phyloP scores from a whole-genome alignment of 2,797 vertebrate genomes.

The Urocyon cinereoargenteus region DNA sequence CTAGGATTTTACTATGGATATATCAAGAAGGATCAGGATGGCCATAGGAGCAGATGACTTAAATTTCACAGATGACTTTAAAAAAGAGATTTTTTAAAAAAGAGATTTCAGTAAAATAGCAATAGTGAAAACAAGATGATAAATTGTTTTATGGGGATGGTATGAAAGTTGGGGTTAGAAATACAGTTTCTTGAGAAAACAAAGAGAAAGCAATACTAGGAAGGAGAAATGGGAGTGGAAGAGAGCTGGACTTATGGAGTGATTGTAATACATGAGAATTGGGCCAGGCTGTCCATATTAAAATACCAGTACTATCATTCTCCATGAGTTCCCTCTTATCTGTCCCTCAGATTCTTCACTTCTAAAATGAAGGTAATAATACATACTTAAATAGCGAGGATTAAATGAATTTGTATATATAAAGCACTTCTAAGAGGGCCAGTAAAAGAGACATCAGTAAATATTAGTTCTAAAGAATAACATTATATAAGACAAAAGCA shows the following conservation, averaged over 20 bases:
- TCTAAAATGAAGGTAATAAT: neutral
- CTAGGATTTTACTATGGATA: neutral
- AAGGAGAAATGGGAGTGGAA: neutral
- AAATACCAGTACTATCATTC: neutral
- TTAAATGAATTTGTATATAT: neutral
- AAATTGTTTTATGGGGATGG: neutral
- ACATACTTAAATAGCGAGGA: neutral
- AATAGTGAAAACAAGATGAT: neutral
- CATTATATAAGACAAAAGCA: neutral
- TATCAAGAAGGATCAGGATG: neutral
- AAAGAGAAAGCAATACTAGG: neutral
- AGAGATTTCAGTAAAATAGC: neutral
- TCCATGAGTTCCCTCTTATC: neutral
- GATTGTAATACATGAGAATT: neutral
- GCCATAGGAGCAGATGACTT: neutral
- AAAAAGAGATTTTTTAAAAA: neutral
- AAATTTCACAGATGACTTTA: constrained; percentile 6
- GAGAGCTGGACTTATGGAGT: neutral
- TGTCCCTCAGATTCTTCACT: neutral
- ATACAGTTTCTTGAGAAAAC: neutral
- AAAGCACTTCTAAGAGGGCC: neutral
- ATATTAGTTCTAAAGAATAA: neutral
- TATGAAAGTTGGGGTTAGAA: neutral
- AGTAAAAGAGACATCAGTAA: neutral
- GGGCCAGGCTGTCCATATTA: neutral